Percentiles rank a stretch among this genome's conserved stretches.
These are phyloP conservation scores for Lepidothrix coronata DNA, from an alignment of 2,113 vertebrate species.

Conservation along the genomic window DNA sequence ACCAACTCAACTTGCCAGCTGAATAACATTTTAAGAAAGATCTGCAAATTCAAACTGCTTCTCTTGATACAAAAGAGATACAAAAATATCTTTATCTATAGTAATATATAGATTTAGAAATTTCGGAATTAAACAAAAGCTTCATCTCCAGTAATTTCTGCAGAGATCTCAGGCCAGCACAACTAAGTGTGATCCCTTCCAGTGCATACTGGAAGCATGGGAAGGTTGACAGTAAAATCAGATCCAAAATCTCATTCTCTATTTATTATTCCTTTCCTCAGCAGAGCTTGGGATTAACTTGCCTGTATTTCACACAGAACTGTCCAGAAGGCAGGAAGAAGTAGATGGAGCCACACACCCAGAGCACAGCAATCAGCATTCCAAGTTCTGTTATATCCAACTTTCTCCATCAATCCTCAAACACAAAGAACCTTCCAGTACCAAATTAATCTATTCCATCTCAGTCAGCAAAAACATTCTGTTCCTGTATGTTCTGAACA, in stretches of 20 bases:
- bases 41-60: background rate
- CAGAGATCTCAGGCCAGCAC: background rate
- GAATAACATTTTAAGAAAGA: background rate
- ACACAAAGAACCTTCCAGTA: background rate
- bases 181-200: background rate
- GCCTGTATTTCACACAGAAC: background rate
- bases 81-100: background rate
- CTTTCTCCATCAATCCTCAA: background rate
- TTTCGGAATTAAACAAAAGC: background rate
- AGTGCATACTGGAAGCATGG: background rate
- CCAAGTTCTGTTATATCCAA: background rate
- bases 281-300: background rate
- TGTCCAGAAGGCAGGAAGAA: background rate
- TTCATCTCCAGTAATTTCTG: background rate
- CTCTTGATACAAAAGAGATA: background rate
- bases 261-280: background rate
- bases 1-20: background rate
- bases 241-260: background rate
- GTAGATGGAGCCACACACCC: background rate
- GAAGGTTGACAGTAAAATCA: background rate
- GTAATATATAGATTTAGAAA: rapidly evolving
- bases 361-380: background rate
- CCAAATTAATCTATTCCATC: background rate
- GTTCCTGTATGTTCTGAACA: background rate
- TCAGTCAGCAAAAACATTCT: background rate